Conservation (phyloP, 2,888 invertebrate genomes). For the Lasioglossum lativentre region DNA sequence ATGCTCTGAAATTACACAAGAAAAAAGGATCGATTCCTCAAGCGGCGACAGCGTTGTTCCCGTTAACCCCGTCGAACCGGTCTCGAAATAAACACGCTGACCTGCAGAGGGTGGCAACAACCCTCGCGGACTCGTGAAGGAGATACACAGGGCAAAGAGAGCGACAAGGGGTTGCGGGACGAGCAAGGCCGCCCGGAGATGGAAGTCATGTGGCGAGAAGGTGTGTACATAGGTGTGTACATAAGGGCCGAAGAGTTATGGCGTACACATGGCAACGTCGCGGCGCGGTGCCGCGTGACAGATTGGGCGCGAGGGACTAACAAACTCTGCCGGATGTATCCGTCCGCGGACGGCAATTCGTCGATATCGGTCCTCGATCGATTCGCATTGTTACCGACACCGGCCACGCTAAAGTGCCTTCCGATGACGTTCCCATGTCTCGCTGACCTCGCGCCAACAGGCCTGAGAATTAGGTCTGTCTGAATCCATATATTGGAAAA, state of each 20-base stretch:
- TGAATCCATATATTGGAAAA: background rate
- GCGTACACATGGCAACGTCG: conserved; percentile 56
- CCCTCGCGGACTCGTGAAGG: conserved; percentile 31
- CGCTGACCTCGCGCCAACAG: background rate
- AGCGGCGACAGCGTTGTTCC: background rate
- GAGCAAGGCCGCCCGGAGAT: conserved; percentile 17
- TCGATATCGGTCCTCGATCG: conserved; percentile 72
- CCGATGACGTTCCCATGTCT: conserved; percentile 8
- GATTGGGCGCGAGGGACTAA: conserved; percentile 76
- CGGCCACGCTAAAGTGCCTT: conserved; percentile 24
- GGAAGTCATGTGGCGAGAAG: conserved; percentile 53
- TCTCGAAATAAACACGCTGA: conserved; percentile 68
- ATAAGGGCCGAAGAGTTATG: conserved; percentile 60
- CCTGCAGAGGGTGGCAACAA: background rate
- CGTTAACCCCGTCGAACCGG: conserved; percentile 43
- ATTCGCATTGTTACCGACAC: conserved; percentile 52
- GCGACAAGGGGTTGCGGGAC: background rate
- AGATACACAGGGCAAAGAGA: conserved; percentile 12
- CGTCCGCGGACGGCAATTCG: conserved; percentile 73
- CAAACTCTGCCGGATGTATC: conserved; percentile 70
- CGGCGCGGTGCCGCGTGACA: conserved; percentile 73
- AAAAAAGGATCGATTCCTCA: background rate
- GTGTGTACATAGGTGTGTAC: conserved; percentile 53
- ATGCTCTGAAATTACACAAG: background rate
- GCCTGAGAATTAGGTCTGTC: background rate